Evolutionary conservation across 2,113 vertebrate species (phyloP).

Genomic region (Astur gentilis): DNA sequence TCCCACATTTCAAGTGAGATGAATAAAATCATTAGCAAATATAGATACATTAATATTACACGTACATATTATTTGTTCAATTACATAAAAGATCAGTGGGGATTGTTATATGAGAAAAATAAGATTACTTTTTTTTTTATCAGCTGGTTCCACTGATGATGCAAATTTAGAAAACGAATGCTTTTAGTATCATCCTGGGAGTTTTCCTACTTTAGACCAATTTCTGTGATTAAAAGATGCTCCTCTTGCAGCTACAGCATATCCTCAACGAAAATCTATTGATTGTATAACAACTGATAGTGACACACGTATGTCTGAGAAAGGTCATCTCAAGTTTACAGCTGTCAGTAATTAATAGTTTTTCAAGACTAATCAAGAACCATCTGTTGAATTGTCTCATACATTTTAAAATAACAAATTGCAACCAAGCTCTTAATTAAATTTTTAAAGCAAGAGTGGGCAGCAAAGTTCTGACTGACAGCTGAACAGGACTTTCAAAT

Average conservation of each 20-base stretch:
- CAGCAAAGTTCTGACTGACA: constrained; percentile 21
- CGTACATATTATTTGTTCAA: not conserved
- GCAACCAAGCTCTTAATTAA: not conserved
- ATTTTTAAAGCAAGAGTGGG: constrained; percentile 18
- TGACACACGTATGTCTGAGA: not conserved
- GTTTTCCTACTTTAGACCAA: not conserved
- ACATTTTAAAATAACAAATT: constrained; percentile 6
- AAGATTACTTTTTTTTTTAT: not conserved
- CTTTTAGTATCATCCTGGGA: not conserved
- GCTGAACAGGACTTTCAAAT: not conserved
- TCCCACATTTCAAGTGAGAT: not conserved
- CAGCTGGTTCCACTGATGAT: not conserved
- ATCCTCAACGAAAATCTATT: not conserved
- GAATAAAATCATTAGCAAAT: not conserved
- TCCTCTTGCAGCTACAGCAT: not conserved
- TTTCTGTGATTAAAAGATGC: not conserved
- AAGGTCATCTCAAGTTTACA: not conserved
- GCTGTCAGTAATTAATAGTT: not conserved
- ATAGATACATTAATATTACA: not conserved
- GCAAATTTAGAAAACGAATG: not conserved
- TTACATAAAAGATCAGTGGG: not conserved
- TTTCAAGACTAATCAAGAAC: constrained; percentile 23
- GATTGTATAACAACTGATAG: not conserved
- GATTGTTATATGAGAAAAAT: not conserved
- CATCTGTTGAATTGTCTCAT: not conserved